phyloP scores from a whole-genome alignment of 2,797 vertebrate species.

The Gallirallus australis region DNA sequence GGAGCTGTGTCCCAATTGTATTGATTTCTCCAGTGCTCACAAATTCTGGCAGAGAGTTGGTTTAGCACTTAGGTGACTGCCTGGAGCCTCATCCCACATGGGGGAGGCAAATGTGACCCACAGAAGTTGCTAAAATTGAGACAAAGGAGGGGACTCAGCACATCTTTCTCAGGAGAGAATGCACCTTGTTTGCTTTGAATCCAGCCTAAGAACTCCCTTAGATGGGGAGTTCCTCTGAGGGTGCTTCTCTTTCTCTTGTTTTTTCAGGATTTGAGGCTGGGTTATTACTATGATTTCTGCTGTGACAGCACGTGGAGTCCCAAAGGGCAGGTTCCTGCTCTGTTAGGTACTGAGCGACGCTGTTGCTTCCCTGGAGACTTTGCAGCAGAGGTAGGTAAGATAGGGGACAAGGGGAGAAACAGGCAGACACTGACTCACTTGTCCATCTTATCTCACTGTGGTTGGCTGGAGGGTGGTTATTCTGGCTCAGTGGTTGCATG shows the following conservation, averaged over 20 bases:
- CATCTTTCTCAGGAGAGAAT: background rate
- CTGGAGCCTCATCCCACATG: background rate
- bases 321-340: background rate
- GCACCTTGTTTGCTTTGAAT: background rate
- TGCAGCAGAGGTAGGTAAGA: background rate
- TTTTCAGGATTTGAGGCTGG: background rate
- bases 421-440: background rate
- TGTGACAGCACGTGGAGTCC: background rate
- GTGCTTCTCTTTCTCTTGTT: background rate
- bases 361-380: background rate
- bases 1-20: background rate
- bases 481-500: background rate
- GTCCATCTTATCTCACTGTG: background rate
- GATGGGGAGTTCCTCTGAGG: background rate
- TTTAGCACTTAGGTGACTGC: background rate
- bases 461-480: background rate
- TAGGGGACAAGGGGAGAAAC: background rate
- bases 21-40: slow-evolving; percentile 3
- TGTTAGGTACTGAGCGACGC: background rate
- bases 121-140: background rate
- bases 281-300: background rate
- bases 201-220: background rate
- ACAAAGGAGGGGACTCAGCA: background rate
- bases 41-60: background rate
- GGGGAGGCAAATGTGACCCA: background rate